These are phyloP conservation scores for Calidris pygmaea DNA, from an alignment of 2,113 vertebrate species.

Conservation along the genomic window DNA sequence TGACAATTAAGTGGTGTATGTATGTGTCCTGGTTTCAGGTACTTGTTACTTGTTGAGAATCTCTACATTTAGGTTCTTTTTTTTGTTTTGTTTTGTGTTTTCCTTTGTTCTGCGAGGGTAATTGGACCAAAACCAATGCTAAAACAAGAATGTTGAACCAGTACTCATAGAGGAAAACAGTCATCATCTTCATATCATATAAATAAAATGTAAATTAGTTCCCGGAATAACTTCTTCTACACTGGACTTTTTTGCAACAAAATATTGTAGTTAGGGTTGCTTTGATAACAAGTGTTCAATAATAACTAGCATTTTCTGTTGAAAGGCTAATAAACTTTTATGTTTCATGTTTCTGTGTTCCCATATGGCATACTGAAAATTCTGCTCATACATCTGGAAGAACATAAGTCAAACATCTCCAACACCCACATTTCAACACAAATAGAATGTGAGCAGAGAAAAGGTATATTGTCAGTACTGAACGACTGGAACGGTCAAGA, in stretches of 20 bases:
- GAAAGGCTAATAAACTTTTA: constrained; percentile 10
- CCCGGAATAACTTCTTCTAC: background rate
- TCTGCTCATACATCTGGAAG: background rate
- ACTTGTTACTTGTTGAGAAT: background rate
- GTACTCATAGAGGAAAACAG: background rate
- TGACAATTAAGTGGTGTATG: accelerated
- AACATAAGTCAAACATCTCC: constrained; percentile 6
- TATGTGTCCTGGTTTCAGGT: too few relatives aligned
- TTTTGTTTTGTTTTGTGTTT: background rate
- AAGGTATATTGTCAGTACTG: background rate
- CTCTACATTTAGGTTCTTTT: background rate
- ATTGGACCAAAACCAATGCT: background rate
- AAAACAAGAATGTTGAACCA: background rate
- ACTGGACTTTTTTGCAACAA: background rate
- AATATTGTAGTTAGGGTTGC: background rate
- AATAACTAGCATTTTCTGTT: background rate
- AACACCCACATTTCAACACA: background rate
- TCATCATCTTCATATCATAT: accelerated
- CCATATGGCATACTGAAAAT: background rate
- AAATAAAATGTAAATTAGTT: background rate
- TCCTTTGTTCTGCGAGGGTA: background rate
- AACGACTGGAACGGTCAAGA: background rate
- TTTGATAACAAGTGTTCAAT: background rate
- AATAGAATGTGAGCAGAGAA: background rate
- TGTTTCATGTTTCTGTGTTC: background rate